phyloP scores from a whole-genome alignment of 1,140 invertebrate species.

The Microplitis mediator region DNA sequence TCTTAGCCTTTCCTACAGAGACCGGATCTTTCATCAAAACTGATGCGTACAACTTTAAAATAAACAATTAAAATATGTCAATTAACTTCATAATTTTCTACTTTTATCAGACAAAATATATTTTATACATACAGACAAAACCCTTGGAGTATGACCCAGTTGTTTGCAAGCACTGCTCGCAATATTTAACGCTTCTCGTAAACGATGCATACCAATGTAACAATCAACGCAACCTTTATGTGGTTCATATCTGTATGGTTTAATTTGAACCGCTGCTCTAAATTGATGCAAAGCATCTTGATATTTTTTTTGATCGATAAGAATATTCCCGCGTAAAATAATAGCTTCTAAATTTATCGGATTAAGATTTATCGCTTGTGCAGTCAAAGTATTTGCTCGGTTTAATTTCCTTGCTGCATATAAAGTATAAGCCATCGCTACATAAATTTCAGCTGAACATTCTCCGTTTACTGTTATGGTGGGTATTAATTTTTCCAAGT shows the following conservation, averaged over 20 bases:
- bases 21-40: slow-evolving; percentile 74
- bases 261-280: slow-evolving; percentile 72
- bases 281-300: slow-evolving; percentile 75
- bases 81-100: slow-evolving; percentile 8
- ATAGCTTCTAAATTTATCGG: slow-evolving; percentile 71
- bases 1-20: slow-evolving; percentile 69
- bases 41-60: slow-evolving; percentile 69
- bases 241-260: slow-evolving; percentile 67
- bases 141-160: slow-evolving; percentile 72
- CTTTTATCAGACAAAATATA: neutral
- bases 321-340: slow-evolving; percentile 72
- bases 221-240: slow-evolving; percentile 77
- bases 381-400: slow-evolving; percentile 68
- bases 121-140: slow-evolving; percentile 67
- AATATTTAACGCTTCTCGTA: slow-evolving; percentile 72
- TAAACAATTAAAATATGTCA: slow-evolving; percentile 40
- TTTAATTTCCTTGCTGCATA: slow-evolving; percentile 63
- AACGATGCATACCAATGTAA: slow-evolving; percentile 70
- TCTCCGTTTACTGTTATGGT: slow-evolving; percentile 56
- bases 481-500: slow-evolving; percentile 61
- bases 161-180: slow-evolving; percentile 74
- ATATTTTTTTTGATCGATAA: slow-evolving; percentile 75
- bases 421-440: slow-evolving; percentile 69
- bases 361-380: slow-evolving; percentile 64
- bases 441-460: slow-evolving; percentile 67